Percentiles rank a stretch among this genome's conserved stretches.
Evolutionary conservation across 2,113 vertebrate genomes (phyloP).

Genomic region (Xenopus borealis): DNA sequence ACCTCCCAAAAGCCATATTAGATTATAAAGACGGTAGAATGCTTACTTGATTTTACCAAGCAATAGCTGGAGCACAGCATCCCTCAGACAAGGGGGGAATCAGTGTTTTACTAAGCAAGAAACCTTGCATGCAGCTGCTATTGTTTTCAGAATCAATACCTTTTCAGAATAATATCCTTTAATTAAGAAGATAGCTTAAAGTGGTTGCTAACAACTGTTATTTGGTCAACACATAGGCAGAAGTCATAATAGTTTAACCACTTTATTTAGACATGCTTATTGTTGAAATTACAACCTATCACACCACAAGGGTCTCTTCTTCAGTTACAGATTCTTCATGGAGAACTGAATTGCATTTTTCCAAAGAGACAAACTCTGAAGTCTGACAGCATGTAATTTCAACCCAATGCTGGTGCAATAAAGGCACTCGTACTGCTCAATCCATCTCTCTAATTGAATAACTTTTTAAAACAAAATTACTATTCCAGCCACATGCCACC

Average conservation of each 20-base stretch:
- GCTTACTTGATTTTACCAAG: too few species aligned
- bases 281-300: neutral
- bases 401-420: neutral
- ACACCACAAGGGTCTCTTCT: neutral
- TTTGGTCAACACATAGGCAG: too few species aligned
- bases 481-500: too few species aligned
- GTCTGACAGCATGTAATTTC: neutral
- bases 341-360: neutral
- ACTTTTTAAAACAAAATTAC: neutral
- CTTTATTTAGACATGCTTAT: neutral
- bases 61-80: too few species aligned
- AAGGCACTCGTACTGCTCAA: constrained; percentile 5
- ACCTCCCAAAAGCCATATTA: too few species aligned
- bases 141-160: neutral
- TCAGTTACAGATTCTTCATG: neutral
- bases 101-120: too few species aligned
- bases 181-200: neutral
- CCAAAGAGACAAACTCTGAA: neutral
- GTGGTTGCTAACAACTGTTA: neutral
- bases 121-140: too few species aligned
- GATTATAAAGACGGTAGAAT: too few species aligned
- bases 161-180: neutral
- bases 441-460: neutral
- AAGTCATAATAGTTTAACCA: neutral
- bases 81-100: too few species aligned